These are phyloP conservation scores for Helarctos malayanus DNA, from an alignment of 2,797 vertebrate genomes.

Conservation along the genomic window DNA sequence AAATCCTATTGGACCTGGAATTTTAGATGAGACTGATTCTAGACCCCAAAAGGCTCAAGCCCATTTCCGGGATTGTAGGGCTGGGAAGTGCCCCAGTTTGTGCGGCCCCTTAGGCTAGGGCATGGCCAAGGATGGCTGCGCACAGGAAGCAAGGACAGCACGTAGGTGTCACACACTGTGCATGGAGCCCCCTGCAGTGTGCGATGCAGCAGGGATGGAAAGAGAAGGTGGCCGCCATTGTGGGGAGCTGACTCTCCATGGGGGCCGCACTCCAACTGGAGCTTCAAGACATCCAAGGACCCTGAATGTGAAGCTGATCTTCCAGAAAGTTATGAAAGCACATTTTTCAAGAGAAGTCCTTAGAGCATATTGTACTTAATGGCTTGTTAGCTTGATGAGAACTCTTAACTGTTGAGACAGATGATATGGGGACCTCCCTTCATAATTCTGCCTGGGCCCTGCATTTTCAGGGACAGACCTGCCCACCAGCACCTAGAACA, in stretches of 20 bases:
- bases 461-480: not conserved
- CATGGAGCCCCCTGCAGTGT: accelerated
- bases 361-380: not conserved
- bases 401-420: not conserved
- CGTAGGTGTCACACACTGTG: not conserved
- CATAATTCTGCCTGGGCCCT: not conserved
- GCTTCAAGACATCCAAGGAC: not conserved
- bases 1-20: not conserved
- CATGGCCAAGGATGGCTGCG: not conserved
- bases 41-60: not conserved
- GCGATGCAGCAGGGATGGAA: accelerated
- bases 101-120: too few relatives aligned
- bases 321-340: not conserved
- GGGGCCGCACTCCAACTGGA: not conserved
- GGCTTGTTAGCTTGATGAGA: not conserved
- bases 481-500: not conserved
- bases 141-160: not conserved
- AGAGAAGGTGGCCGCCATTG: not conserved
- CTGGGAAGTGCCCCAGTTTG: not conserved
- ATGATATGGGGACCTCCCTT: not conserved
- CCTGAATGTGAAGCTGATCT: not conserved
- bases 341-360: not conserved
- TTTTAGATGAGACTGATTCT: not conserved
- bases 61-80: not conserved
- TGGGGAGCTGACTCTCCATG: not conserved